phyloP scores from a whole-genome alignment of 2,888 invertebrate genomes.

The Microchrysa polita region DNA sequence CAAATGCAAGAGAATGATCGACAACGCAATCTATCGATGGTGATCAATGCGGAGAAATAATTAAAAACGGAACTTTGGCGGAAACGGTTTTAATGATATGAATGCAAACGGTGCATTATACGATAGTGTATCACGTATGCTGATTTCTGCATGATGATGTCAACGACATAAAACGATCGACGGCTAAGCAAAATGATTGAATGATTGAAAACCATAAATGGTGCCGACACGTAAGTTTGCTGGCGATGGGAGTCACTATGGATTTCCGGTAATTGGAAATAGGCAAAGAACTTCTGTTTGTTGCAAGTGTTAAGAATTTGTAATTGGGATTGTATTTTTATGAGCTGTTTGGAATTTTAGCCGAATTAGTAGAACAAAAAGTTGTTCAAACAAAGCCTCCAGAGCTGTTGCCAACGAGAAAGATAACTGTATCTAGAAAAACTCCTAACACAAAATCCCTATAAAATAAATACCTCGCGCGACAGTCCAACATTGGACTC shows the following conservation, averaged over 20 bases:
- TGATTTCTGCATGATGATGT: not conserved
- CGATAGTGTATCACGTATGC: not conserved
- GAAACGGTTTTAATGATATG: slow-evolving; percentile 35
- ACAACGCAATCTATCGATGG: slow-evolving; percentile 30
- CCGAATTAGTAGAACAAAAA: too few relatives aligned
- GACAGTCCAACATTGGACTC: too few relatives aligned
- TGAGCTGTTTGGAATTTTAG: too few relatives aligned
- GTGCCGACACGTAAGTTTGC: slow-evolving; percentile 21
- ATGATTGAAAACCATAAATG: slow-evolving; percentile 39
- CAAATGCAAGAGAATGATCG: slow-evolving; percentile 38
- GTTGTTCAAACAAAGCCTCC: too few relatives aligned
- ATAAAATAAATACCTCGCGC: too few relatives aligned
- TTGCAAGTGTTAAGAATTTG: too few relatives aligned
- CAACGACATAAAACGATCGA: not conserved
- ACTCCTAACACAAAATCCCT: too few relatives aligned
- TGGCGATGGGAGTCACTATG: not conserved
- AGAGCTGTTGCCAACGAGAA: too few relatives aligned
- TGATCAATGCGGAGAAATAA: slow-evolving; percentile 39
- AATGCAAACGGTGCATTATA: not conserved
- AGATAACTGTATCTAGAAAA: too few relatives aligned
- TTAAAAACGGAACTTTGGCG: slow-evolving; percentile 45
- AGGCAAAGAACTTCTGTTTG: too few relatives aligned
- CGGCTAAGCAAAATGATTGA: not conserved
- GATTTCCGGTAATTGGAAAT: slow-evolving; percentile 29
- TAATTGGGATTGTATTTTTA: too few relatives aligned